Evolutionary conservation across 2,888 invertebrate species (phyloP).

Genomic region (Lamellibrachia satsuma): DNA sequence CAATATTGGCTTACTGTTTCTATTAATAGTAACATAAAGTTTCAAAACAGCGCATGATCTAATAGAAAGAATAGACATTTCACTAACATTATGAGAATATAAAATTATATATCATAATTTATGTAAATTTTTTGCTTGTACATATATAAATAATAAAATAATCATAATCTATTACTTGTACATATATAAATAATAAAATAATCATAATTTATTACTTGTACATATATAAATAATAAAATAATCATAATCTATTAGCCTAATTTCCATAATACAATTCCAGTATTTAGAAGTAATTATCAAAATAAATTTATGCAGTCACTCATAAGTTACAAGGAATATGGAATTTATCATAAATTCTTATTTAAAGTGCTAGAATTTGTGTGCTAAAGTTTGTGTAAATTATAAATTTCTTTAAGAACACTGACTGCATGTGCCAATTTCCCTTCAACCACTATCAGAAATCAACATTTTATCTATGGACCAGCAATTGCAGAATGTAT

Average conservation of each 20-base stretch:
- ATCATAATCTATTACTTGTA: too few species aligned
- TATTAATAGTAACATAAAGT: background rate
- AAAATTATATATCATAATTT: too few species aligned
- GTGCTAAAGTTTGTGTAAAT: background rate
- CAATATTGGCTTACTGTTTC: too few species aligned
- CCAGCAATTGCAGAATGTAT: conserved; percentile 13
- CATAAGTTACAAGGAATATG: background rate
- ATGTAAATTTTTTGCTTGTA: too few species aligned
- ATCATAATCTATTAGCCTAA: too few species aligned
- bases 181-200: too few species aligned
- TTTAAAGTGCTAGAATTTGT: background rate
- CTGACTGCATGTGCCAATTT: background rate
- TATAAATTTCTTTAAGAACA: background rate
- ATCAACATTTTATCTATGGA: background rate
- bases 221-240: too few species aligned
- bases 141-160: too few species aligned
- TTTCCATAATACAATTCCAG: too few species aligned
- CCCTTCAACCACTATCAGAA: background rate
- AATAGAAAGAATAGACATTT: background rate
- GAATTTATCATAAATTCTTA: background rate
- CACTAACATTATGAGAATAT: too few species aligned
- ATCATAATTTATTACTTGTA: background rate
- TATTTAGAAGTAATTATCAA: background rate
- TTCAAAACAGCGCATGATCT: too few species aligned
- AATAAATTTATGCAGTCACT: background rate